Percentiles rank a stretch among this genome's conserved stretches.
Evolutionary conservation across 2,797 vertebrate species (phyloP).

Genomic region (Meda fulgida): DNA sequence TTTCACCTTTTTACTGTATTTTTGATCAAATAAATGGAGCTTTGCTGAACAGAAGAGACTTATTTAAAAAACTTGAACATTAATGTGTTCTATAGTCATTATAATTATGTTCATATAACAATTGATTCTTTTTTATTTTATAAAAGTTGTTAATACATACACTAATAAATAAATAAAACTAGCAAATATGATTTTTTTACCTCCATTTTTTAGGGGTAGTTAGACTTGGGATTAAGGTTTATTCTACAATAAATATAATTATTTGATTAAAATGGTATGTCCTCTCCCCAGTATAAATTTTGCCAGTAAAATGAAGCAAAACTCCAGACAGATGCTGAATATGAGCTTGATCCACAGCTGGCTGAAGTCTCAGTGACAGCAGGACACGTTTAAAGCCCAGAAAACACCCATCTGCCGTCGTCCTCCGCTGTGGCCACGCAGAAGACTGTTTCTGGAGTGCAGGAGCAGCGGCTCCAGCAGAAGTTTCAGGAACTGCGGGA

Average conservation of each 20-base stretch:
- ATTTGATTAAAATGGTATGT: background rate
- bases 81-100: background rate
- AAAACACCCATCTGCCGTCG: background rate
- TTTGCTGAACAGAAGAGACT: background rate
- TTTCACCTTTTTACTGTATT: background rate
- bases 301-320: background rate
- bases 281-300: too few relatives aligned
- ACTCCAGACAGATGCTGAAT: background rate
- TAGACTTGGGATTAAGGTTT: background rate
- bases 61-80: background rate
- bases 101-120: background rate
- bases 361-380: background rate
- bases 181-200: background rate
- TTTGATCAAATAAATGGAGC: background rate
- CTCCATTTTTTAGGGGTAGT: background rate
- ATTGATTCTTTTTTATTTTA: background rate
- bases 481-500: too few relatives aligned
- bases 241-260: background rate
- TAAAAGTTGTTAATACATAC: background rate
- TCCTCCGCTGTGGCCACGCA: conserved; percentile 66
- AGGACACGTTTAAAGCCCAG: background rate
- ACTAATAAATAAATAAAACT: background rate
- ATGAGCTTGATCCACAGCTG: background rate
- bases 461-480: conserved; percentile 58
- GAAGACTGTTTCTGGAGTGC: conserved; percentile 66